A percentile compares a stretch with the other conserved stretches of the same genome.
phyloP scores from a whole-genome alignment of 2,888 invertebrate species.

The Agriopis marginaria region DNA sequence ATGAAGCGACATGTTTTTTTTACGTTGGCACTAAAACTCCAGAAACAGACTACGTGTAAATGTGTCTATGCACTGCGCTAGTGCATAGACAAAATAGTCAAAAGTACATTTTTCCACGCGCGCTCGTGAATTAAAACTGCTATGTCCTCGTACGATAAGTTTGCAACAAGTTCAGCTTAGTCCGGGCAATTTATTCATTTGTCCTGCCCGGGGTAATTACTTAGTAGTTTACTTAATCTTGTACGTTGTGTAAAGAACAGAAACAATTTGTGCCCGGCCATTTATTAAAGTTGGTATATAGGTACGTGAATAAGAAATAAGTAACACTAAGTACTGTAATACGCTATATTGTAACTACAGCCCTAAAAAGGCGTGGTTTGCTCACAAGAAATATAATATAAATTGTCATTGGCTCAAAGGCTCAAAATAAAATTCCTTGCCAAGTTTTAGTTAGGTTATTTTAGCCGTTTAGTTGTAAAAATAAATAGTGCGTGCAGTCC shows the following conservation, averaged over 20 bases:
- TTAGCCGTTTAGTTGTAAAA: too few species aligned
- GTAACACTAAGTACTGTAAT: not conserved
- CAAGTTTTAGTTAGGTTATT: too few species aligned
- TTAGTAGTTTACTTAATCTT: constrained; percentile 40
- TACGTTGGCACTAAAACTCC: too few species aligned
- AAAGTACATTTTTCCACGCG: not conserved
- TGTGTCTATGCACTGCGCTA: too few species aligned
- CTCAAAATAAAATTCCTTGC: too few species aligned
- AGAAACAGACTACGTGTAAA: too few species aligned
- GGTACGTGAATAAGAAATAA: not conserved
- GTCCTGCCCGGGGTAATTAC: constrained; percentile 46
- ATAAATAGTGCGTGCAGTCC: too few species aligned
- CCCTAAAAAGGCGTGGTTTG: too few species aligned
- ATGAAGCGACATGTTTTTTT: too few species aligned
- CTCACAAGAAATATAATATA: too few species aligned
- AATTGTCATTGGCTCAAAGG: too few species aligned
- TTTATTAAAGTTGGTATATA: constrained; percentile 2
- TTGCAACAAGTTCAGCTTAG: constrained; percentile 40
- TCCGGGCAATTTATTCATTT: constrained; percentile 45
- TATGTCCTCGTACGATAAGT: not conserved
- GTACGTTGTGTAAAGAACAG: constrained; percentile 15
- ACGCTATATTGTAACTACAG: not conserved
- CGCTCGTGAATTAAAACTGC: constrained; percentile 1
- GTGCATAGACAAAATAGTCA: not conserved
- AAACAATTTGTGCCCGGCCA: constrained; percentile 3